A percentile compares a stretch with the other conserved stretches of the same genome.
phyloP scores from a whole-genome alignment of 1,140 invertebrate species.

The Trinorchestia longiramus region DNA sequence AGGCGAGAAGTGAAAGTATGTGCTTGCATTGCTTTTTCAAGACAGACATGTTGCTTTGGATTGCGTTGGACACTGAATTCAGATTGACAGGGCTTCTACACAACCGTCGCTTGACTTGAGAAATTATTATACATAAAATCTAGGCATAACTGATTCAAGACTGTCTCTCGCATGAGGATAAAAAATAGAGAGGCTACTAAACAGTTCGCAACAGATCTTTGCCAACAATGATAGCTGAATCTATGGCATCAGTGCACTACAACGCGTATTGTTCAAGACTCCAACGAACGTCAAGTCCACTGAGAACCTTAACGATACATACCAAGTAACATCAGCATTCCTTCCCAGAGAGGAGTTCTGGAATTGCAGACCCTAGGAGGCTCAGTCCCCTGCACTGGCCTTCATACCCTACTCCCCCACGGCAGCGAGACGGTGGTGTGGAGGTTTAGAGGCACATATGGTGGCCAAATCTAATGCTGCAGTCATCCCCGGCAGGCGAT shows the following conservation, averaged over 20 bases:
- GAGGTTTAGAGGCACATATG: neutral
- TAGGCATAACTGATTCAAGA: neutral
- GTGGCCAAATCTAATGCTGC: slow-evolving; percentile 33
- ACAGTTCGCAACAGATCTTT: neutral
- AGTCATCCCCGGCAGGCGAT: neutral
- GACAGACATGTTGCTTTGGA: neutral
- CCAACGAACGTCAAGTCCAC: too few relatives aligned
- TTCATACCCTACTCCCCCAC: neutral
- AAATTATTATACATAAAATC: neutral
- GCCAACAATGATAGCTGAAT: neutral
- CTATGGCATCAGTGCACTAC: neutral
- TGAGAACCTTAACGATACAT: too few relatives aligned
- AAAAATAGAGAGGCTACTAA: neutral
- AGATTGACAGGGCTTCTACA: neutral
- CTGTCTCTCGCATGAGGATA: neutral
- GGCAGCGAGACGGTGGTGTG: neutral
- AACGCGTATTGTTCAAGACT: too few relatives aligned
- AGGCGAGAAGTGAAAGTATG: neutral
- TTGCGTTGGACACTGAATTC: neutral
- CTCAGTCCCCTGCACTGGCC: neutral
- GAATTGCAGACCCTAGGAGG: too few relatives aligned
- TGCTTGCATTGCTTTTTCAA: neutral
- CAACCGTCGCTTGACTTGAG: neutral
- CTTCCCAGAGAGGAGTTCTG: too few relatives aligned
- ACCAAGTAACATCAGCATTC: too few relatives aligned